Evolutionary conservation across 2,113 vertebrate species (phyloP).

Genomic region (Tachysurus fulvidraco): DNA sequence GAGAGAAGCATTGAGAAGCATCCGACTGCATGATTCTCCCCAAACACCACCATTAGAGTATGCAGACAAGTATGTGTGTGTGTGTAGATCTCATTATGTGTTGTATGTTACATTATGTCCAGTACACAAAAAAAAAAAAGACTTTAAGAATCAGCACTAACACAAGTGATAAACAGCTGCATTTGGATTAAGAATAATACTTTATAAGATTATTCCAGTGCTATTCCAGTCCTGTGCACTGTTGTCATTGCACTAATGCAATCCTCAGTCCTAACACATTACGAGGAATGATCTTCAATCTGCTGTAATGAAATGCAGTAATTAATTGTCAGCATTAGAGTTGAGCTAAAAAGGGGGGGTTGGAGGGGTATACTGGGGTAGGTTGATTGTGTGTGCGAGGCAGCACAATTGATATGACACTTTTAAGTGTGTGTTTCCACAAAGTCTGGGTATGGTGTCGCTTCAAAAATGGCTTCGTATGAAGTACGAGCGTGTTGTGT

Average conservation of each 20-base stretch:
- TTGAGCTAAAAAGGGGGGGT: conserved; percentile 7
- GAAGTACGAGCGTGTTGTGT: background rate
- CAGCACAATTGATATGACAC: conserved; percentile 36
- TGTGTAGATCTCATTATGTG: conserved; percentile 9
- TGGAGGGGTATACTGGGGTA: background rate
- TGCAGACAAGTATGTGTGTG: background rate
- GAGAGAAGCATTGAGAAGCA: conserved; percentile 23
- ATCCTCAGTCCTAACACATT: conserved; percentile 47
- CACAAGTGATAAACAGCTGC: background rate
- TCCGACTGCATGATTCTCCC: conserved; percentile 39
- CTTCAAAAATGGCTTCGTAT: conserved; percentile 39
- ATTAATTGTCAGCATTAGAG: conserved; percentile 50
- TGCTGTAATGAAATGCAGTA: conserved; percentile 48
- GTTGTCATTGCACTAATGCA: conserved; percentile 47
- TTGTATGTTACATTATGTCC: background rate
- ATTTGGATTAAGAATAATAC: background rate
- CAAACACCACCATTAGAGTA: conserved; percentile 46
- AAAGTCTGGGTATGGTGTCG: conserved; percentile 2
- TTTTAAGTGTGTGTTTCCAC: conserved; percentile 42
- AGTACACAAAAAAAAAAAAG: conserved; percentile 12
- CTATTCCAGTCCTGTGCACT: conserved; percentile 9
- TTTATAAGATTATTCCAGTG: conserved; percentile 27
- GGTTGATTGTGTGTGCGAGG: conserved; percentile 12
- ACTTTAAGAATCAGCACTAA: conserved; percentile 7
- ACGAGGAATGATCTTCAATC: conserved; percentile 46